Evolutionary conservation across 2,888 invertebrate species (phyloP).

Genomic region (Dioctria rufipes): DNA sequence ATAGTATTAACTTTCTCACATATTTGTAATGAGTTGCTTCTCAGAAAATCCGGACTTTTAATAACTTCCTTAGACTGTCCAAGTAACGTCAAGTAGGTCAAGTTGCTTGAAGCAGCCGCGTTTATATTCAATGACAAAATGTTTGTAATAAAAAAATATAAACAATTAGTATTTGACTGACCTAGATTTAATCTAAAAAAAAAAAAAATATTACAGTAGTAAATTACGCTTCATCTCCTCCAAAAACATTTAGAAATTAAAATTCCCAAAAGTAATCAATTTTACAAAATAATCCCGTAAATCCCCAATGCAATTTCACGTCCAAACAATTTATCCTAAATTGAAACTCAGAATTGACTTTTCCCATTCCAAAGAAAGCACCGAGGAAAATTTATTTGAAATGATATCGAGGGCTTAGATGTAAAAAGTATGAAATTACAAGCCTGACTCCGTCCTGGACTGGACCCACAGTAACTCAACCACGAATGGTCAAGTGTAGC

Average conservation of each 20-base stretch:
- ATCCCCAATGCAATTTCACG: constrained; percentile 6
- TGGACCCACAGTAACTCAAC: background rate
- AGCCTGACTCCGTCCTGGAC: too few species aligned
- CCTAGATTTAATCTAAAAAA: background rate
- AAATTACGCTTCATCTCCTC: background rate
- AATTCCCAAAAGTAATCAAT: constrained; percentile 1
- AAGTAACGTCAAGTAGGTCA: too few species aligned
- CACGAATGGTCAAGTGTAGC: background rate
- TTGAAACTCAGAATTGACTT: constrained; percentile 15
- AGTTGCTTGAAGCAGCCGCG: too few species aligned
- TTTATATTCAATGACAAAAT: too few species aligned
- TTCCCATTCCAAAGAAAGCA: background rate
- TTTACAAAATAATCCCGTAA: constrained; percentile 4
- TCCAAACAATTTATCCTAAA: constrained; percentile 21
- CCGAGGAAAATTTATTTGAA: constrained; percentile 10
- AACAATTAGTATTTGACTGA: background rate
- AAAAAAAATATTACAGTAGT: background rate
- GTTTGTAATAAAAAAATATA: too few species aligned
- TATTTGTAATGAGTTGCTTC: too few species aligned
- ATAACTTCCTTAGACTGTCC: too few species aligned
- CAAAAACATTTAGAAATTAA: background rate
- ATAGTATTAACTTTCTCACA: too few species aligned
- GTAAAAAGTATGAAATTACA: background rate
- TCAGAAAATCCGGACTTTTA: too few species aligned
- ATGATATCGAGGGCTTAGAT: background rate